Conservation (phyloP, 1,140 invertebrate species). For the Euglossa dilemma region DNA sequence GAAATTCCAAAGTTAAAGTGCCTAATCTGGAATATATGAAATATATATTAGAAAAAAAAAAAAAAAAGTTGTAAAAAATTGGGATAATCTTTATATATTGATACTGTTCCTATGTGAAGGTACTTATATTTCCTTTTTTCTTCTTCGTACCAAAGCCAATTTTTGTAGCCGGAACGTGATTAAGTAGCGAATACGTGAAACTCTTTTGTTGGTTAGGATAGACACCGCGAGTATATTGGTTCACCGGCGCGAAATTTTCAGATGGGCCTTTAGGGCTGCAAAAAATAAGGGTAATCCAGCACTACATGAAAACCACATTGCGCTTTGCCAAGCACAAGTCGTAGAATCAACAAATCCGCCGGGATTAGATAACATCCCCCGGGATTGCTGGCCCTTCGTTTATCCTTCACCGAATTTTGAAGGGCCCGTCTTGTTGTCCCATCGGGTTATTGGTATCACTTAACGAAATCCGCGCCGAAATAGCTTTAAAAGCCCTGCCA, state of each 20-base stretch:
- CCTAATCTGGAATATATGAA: too few species aligned
- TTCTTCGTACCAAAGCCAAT: background rate
- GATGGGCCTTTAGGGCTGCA: slow-evolving; percentile 40
- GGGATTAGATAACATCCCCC: slow-evolving; percentile 70
- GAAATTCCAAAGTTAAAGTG: too few species aligned
- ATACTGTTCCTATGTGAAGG: too few species aligned
- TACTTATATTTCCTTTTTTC: too few species aligned
- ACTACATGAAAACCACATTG: slow-evolving; percentile 75
- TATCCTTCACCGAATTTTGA: slow-evolving; percentile 63
- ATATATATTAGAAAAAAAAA: too few species aligned
- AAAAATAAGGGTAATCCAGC: slow-evolving; percentile 71
- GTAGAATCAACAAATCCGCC: slow-evolving; percentile 68
- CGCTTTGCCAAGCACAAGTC: slow-evolving; percentile 67
- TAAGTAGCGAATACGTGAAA: background rate
- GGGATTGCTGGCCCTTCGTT: slow-evolving; percentile 66
- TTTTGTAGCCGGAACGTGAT: slow-evolving; percentile 4
- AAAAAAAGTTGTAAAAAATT: too few species aligned
- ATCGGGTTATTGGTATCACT: slow-evolving; percentile 74
- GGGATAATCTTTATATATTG: background rate
- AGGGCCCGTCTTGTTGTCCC: slow-evolving; percentile 66
- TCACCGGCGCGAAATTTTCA: slow-evolving; percentile 17
- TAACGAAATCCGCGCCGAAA: slow-evolving; percentile 67
- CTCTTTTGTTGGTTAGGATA: background rate
- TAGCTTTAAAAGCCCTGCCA: slow-evolving; percentile 61
- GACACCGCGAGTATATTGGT: slow-evolving; percentile 1